Evolutionary conservation across 2,888 invertebrate species (phyloP), one percentile per base, ranked within the genome.

Genomic region (Baccha elongata): DNA sequence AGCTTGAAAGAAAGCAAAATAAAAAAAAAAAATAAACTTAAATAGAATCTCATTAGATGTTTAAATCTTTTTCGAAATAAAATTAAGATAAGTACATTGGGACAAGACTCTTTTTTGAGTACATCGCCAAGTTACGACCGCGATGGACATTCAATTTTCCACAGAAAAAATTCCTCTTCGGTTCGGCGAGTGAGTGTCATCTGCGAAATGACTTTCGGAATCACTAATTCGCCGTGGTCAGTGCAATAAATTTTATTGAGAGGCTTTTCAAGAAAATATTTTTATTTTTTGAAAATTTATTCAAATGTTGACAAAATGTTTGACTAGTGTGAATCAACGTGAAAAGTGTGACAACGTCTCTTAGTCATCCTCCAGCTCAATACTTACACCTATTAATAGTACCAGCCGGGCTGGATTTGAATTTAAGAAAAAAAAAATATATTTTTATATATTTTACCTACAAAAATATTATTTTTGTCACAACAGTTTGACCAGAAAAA

Each of bases 41-140:
- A 83, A 83, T 83, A 83, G 83, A 83, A 76, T 83, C 83, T 83
- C 83, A 83, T 83, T 83, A 83, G 83, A 83, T 83, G 21, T 81
- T 50, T 62, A 83, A 83, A 83, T 83, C 83, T 83, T 73, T 42
- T 78, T 72, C 78, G 53, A 72, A 83, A 76, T 62, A 76, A 72
- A 73, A 83, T 53, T 79, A 76, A 76, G 72, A 83, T 83, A 83
- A 83, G 83, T 83, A 83, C 83, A 78, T 83, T 83, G 76, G 72
- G 83, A 83, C 83, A 83, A 78, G 48, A 83, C 55, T 76, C 62
- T 83, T 67, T 76, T 76, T 72, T 83, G 76, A 50, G 62, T 62
- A 72, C 76, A 83, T 64, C 76, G 73, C 50, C 58, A 71, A 64
- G 68, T 78, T 72, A 78, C 72, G 78, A 83, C 83, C 78, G 83